Base-by-base conservation (phyloP, 1,140 invertebrate species). In the Habropoda laboriosa region DNA sequence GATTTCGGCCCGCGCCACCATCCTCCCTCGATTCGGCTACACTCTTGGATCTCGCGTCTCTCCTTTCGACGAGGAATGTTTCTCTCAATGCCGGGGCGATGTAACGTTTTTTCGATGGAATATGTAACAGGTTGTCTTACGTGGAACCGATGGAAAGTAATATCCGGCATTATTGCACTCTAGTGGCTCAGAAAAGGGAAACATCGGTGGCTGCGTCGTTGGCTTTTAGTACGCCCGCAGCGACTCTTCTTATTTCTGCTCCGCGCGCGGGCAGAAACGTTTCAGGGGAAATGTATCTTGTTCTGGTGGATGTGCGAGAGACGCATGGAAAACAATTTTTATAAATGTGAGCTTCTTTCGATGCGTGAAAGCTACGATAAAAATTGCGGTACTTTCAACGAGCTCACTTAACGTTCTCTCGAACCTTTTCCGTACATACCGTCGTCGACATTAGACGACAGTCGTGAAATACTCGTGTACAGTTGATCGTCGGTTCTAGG, bases 101-200 rank as follows among this genome's bases (percentile, higher is more conserved):
- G 42, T 63, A 83, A 85, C 76, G 82, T 80, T 75, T 80, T 76
- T 45, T 73, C 81, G 77, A 85, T 85, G 67, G 71, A 80, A 75
- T 66, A 79, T 64, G 82, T 85, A 85, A 85, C 82, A 85, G 82
- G 82, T 83, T 83, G 82, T 64, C 70, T 72, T 64, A 84, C 79
- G 82, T 83, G 57, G 47, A 71, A 63, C 55, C 79, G 78, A 82
- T 63, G 68, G 79, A 57, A 66, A 58, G 71, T 71, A 80, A 85
- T 83, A 83, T 85, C 32, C 72, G 38, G 66, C 45, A 71, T 78
- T 78, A 78, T 78, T 78, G 75, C 67, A 61, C 75, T 78, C 55
- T 30, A 18, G 74, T 58, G 74, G 53, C 51, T 58, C 49, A 21
- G 74, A 47, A 68, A 67, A 45, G 55, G 24, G 32, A 32, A 32